A percentile compares a stretch with the other conserved stretches of the same genome.
phyloP scores from a whole-genome alignment of 1,140 invertebrate species.

The Colletes latitarsis region DNA sequence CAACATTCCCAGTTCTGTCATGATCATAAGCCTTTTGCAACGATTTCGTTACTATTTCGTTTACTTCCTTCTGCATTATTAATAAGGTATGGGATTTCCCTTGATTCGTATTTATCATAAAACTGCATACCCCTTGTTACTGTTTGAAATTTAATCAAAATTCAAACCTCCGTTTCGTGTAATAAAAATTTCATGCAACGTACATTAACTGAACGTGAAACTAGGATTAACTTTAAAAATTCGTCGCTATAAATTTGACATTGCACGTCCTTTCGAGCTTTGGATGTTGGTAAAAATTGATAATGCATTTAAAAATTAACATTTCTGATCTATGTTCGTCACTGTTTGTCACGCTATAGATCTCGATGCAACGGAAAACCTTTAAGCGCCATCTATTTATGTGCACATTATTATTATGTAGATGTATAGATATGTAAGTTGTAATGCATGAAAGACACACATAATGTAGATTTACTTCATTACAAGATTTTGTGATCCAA shows the following conservation, averaged over 20 bases:
- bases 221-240: background rate
- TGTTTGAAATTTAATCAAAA: background rate
- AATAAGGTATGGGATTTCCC: background rate
- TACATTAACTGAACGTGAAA: background rate
- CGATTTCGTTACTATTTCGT: conserved; percentile 64
- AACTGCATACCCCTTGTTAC: background rate
- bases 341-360: background rate
- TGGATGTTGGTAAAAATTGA: background rate
- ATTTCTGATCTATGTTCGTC: background rate
- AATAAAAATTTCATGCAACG: background rate
- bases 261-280: background rate
- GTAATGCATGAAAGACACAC: too few species aligned
- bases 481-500: too few species aligned
- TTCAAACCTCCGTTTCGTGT: background rate
- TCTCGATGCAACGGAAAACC: too few species aligned
- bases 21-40: conserved; percentile 70
- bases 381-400: background rate
- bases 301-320: background rate
- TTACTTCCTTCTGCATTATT: conserved; percentile 68
- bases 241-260: background rate
- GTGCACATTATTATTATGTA: too few species aligned
- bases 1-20: conserved; percentile 67
- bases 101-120: conserved; percentile 12
- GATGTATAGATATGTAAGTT: too few species aligned
- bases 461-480: too few species aligned